Conservation (phyloP, 2,113 vertebrate species). For the Bettongia penicillata region DNA sequence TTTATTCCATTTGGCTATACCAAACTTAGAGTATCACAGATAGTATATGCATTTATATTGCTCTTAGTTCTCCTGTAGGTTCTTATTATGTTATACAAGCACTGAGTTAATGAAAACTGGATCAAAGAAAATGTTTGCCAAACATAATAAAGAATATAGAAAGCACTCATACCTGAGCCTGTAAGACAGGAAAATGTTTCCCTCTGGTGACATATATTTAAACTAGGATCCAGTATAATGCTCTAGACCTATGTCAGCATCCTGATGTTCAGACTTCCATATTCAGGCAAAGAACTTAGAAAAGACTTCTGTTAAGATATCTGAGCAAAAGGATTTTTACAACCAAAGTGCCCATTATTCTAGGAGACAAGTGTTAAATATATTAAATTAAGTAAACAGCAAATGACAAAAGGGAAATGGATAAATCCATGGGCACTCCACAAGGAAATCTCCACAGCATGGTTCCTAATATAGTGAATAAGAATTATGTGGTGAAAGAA, state of each 20-base stretch:
- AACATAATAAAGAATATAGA: neutral
- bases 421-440: neutral
- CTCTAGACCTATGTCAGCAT: neutral
- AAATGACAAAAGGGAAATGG: neutral
- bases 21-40: neutral
- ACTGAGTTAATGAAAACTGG: neutral
- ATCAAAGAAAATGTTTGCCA: neutral
- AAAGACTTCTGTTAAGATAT: neutral
- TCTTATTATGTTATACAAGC: neutral
- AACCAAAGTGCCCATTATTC: neutral
- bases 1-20: neutral
- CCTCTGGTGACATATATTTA: neutral
- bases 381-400: neutral
- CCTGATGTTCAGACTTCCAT: neutral
- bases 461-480: neutral
- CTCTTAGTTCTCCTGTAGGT: neutral
- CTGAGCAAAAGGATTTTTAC: neutral
- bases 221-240: neutral
- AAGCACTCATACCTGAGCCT: neutral
- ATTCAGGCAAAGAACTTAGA: neutral
- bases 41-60: neutral
- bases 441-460: neutral
- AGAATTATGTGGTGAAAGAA: neutral
- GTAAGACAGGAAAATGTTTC: neutral
- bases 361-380: no score